A percentile compares a stretch with the other conserved stretches of the same genome.
Evolutionary conservation across 2,113 vertebrate species (phyloP).

Genomic region (Dissostichus mawsoni): DNA sequence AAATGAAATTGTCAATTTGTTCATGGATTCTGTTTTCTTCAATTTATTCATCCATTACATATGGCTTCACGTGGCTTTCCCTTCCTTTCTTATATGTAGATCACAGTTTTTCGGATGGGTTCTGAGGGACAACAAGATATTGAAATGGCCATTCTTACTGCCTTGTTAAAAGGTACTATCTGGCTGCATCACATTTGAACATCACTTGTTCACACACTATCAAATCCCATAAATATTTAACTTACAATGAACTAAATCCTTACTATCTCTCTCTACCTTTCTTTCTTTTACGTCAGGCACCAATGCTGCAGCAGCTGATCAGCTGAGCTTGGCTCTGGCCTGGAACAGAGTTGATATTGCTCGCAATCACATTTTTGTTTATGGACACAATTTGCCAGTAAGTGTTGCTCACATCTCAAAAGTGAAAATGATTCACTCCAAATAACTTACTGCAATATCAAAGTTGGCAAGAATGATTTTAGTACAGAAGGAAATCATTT

Average conservation of each 20-base stretch:
- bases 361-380: slow-evolving; percentile 97
- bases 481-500: neutral
- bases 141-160: slow-evolving; percentile 98
- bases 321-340: slow-evolving; percentile 95
- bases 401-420: slow-evolving; percentile 55
- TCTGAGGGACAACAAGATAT: slow-evolving; percentile 96
- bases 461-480: neutral
- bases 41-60: neutral
- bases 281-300: slow-evolving; percentile 86
- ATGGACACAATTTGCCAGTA: slow-evolving; percentile 96
- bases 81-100: slow-evolving; percentile 79
- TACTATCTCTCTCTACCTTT: neutral
- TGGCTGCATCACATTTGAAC: neutral
- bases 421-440: neutral
- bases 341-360: slow-evolving; percentile 99
- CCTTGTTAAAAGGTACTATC: slow-evolving; percentile 95
- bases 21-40: neutral
- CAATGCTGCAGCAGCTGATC: slow-evolving; percentile 95
- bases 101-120: slow-evolving; percentile 98
- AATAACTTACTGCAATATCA: neutral
- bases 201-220: neutral
- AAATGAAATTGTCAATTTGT: neutral
- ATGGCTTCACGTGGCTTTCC: neutral
- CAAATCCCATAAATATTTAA: neutral
- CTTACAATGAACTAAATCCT: neutral